phyloP scores from a whole-genome alignment of 2,888 invertebrate species.

The Dimorphilus gyrociliatus region DNA sequence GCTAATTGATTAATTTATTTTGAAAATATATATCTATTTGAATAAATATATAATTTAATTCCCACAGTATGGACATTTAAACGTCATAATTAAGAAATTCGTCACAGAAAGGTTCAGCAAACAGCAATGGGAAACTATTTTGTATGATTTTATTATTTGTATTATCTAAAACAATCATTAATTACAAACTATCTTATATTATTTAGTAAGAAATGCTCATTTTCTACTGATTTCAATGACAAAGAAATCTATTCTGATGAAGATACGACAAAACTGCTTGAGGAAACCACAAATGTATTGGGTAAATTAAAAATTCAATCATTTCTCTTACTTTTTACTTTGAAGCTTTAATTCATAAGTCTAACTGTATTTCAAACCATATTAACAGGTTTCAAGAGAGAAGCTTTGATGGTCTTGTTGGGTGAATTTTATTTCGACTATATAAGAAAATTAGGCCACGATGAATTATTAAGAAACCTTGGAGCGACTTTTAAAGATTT shows the following conservation, averaged over 20 bases:
- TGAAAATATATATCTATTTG: too few species aligned
- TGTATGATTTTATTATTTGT: constrained; percentile 12
- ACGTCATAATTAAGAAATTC: constrained; percentile 13
- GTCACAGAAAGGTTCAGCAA: constrained; percentile 15
- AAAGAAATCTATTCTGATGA: constrained; percentile 12
- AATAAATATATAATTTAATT: too few species aligned
- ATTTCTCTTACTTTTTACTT: neutral
- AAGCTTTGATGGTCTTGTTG: constrained; percentile 15
- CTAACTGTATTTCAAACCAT: neutral
- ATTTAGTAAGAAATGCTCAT: constrained; percentile 8
- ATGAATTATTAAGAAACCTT: constrained; percentile 17
- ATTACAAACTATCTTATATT: neutral
- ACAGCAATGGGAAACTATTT: constrained; percentile 14
- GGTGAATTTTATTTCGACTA: constrained; percentile 17
- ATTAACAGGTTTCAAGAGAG: constrained; percentile 13
- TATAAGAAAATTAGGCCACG: constrained; percentile 14
- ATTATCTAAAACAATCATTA: neutral
- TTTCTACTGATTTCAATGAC: constrained; percentile 10
- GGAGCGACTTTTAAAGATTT: constrained; percentile 11
- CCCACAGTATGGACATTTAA: constrained; percentile 20
- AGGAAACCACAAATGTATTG: constrained; percentile 5
- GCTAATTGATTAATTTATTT: too few species aligned
- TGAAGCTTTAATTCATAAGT: neutral
- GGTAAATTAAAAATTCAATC: neutral
- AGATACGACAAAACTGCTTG: constrained; percentile 11